Percentiles rank a stretch among this genome's conserved stretches.
Evolutionary conservation across 2,797 vertebrate genomes (phyloP).

Genomic region (Sebastes minor): DNA sequence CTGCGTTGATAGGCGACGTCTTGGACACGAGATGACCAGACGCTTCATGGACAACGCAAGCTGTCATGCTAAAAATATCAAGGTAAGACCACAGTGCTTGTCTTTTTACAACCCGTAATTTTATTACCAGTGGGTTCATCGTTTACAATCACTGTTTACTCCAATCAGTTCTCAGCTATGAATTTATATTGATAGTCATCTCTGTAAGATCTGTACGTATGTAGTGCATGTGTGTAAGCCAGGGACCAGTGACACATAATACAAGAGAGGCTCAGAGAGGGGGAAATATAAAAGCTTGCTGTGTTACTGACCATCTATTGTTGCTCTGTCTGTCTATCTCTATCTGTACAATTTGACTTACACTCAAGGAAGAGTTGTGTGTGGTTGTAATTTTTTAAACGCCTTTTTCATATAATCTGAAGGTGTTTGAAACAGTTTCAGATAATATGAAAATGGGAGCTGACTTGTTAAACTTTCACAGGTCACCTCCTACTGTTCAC

Average conservation of each 20-base stretch:
- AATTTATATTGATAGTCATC: background rate
- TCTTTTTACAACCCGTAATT: slow-evolving; percentile 4
- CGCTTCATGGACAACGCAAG: slow-evolving; percentile 1
- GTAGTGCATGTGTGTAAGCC: background rate
- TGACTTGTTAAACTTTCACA: background rate
- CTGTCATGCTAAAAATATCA: slow-evolving; percentile 30
- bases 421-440: background rate
- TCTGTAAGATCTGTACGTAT: background rate
- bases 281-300: background rate
- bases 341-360: background rate
- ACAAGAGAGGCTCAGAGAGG: background rate
- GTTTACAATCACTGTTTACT: slow-evolving; percentile 4
- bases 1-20: slow-evolving; percentile 21
- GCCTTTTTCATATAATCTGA: background rate
- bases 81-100: slow-evolving; percentile 57
- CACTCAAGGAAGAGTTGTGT: background rate
- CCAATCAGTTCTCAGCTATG: background rate
- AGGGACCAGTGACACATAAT: background rate
- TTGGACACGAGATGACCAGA: slow-evolving; percentile 45
- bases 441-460: background rate
- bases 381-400: background rate
- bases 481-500: slow-evolving; percentile 10
- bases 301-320: background rate
- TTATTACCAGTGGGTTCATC: background rate
- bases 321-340: background rate